phyloP scores from a whole-genome alignment of 2,797 vertebrate genomes.

The Delichon dasypus region DNA sequence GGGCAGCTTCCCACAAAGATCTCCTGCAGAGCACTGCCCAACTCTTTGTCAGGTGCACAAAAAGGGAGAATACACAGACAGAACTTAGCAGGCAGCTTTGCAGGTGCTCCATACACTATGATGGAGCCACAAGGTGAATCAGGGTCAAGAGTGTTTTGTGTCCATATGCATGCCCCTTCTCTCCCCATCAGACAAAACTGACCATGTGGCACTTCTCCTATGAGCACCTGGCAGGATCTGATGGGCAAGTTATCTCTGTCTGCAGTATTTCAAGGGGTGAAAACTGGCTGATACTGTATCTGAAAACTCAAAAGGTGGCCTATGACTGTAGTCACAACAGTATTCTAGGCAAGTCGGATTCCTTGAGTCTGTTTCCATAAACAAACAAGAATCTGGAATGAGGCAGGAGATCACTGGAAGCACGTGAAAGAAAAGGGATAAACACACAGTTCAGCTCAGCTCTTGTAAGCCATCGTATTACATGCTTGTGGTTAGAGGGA shows the following conservation, averaged over 20 bases:
- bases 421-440: background rate
- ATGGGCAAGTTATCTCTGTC: background rate
- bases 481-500: background rate
- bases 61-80: background rate
- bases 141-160: background rate
- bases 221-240: background rate
- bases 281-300: background rate
- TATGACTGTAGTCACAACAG: background rate
- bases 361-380: background rate
- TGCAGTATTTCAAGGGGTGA: background rate
- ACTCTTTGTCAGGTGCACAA: background rate
- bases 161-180: background rate
- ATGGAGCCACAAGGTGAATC: background rate
- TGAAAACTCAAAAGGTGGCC: background rate
- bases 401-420: background rate
- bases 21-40: background rate
- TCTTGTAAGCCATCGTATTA: background rate
- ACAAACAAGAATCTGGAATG: background rate
- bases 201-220: background rate
- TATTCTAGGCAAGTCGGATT: background rate
- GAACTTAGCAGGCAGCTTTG: background rate
- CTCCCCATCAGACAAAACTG: background rate
- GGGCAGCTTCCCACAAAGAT: background rate
- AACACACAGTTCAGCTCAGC: background rate
- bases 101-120: accelerated